phyloP scores from a whole-genome alignment of 2,113 vertebrate genomes.

The Apaloderma vittatum region DNA sequence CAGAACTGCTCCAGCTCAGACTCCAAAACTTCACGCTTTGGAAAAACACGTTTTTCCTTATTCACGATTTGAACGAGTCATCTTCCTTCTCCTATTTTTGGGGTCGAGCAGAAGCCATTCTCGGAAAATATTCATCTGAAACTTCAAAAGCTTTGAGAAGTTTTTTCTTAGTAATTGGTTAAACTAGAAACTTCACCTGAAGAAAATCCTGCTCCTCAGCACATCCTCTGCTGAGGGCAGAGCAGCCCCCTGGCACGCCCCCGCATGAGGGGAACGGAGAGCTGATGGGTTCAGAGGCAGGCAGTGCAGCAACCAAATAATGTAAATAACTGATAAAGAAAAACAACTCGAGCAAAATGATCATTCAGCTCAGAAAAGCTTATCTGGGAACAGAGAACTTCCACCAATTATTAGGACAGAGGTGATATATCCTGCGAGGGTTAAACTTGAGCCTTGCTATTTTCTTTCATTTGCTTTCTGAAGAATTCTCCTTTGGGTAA shows the following conservation, averaged over 20 bases:
- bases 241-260: background rate
- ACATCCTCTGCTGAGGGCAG: background rate
- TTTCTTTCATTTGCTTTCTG: constrained; percentile 42
- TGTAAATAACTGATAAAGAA: background rate
- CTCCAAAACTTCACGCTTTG: background rate
- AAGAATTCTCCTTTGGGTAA: constrained; percentile 51
- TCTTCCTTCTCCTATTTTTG: background rate
- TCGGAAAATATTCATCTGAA: background rate
- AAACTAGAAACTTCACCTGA: background rate
- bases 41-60: background rate
- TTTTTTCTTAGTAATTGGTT: background rate
- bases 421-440: background rate
- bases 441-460: background rate
- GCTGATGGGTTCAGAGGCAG: background rate
- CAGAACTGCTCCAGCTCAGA: background rate
- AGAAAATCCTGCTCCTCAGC: background rate
- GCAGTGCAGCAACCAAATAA: background rate
- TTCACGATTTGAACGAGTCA: background rate
- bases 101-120: background rate
- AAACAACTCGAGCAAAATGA: background rate
- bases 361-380: constrained; percentile 3
- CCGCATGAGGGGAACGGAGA: accelerated
- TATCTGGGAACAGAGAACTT: constrained; percentile 49
- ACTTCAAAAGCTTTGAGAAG: background rate
- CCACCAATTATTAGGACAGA: constrained; percentile 19